A percentile compares a stretch with the other conserved stretches of the same genome.
These are phyloP conservation scores for Siderastrea radians DNA, from an alignment of 92 coral and sea anemone species.

Conservation along the genomic window DNA sequence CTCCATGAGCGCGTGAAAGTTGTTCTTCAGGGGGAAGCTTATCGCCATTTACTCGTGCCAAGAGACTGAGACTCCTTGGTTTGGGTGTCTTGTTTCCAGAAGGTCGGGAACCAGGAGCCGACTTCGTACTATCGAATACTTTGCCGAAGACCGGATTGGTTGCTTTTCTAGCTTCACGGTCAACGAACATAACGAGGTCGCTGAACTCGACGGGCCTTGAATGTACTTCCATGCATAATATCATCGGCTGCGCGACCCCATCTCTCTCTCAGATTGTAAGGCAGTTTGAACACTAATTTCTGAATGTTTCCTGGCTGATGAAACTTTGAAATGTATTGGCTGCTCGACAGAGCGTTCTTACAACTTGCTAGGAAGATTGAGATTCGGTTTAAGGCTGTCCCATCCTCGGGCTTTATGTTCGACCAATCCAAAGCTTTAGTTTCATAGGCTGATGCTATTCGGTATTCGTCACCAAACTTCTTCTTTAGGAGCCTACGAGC, in stretches of 20 bases:
- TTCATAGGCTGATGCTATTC: constrained; percentile 53
- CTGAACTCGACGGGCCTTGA: not conserved
- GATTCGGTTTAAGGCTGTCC: constrained; percentile 26
- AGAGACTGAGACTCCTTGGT: too few relatives aligned
- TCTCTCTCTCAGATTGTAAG: constrained; percentile 52
- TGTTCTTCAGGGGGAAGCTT: too few relatives aligned
- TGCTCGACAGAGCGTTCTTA: constrained; percentile 50
- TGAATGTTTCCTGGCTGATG: constrained; percentile 50
- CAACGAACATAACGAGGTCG: not conserved
- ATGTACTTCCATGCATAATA: not conserved
- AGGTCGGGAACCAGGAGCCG: too few relatives aligned
- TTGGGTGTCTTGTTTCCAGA: too few relatives aligned
- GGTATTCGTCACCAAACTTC: constrained; percentile 49
- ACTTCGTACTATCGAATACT: too few relatives aligned
- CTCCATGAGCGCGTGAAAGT: too few relatives aligned
- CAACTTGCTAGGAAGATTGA: constrained; percentile 52
- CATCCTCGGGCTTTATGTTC: constrained; percentile 34
- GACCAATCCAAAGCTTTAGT: constrained; percentile 56
- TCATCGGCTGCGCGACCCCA: too few relatives aligned
- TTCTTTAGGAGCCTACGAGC: constrained; percentile 47
- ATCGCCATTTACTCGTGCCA: too few relatives aligned
- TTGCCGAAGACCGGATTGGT: too few relatives aligned
- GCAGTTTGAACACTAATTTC: constrained; percentile 30
- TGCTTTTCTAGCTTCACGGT: not conserved
- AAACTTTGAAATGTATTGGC: constrained; percentile 40